Base-by-base conservation (phyloP, 2,797 vertebrate species). In the Pogonophryne albipinna region DNA sequence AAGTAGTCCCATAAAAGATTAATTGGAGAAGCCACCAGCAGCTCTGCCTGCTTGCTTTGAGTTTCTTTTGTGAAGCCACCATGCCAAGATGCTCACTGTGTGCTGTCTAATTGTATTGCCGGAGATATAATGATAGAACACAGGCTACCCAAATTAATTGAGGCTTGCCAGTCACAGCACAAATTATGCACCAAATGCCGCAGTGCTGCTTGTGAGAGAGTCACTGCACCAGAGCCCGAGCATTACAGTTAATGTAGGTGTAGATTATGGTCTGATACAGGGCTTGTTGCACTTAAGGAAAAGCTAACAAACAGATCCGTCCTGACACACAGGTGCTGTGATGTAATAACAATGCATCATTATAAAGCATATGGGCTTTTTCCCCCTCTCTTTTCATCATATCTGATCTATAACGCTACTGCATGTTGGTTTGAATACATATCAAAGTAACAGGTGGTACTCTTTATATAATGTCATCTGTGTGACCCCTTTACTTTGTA, bases 121-220 rank as follows among this genome's bases (percentile, higher is more conserved):
- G 79, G 79, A 85, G 87, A 90, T 89, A 87, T 87, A 88, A 92
- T 89, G 91, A 91, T 86, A 89, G 85, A 92, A 92, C 86, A 90
- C 89, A 88, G 82, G 80, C 91, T 87, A 82, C 79, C 84, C 86
- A 90, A 92, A 94, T 94, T 89, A 94, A 94, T 92, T 87, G 87
- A 93, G 87, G 82, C 84, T 92, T 92, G 90, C 90, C 91, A 89
- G 89, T 94, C 91, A 89, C 83, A 80, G 84, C 82, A 88, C 89
- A 94, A 90, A 93, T 93, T 91, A 91, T 92, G 93, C 91, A 93
- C 85, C 83, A 89, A 92, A 85, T 91, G 79, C 79, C 89, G 91
- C 89, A 89, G 89, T 90, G 89, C 87, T 88, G 79, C 75, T 79
- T 85, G 84, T 82, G 87, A 85, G 87, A 62, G 83, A 88, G 84